Percentiles rank a stretch among this genome's conserved stretches.
phyloP scores from a whole-genome alignment of 1,140 invertebrate genomes.

The Sarcophaga bullata region DNA sequence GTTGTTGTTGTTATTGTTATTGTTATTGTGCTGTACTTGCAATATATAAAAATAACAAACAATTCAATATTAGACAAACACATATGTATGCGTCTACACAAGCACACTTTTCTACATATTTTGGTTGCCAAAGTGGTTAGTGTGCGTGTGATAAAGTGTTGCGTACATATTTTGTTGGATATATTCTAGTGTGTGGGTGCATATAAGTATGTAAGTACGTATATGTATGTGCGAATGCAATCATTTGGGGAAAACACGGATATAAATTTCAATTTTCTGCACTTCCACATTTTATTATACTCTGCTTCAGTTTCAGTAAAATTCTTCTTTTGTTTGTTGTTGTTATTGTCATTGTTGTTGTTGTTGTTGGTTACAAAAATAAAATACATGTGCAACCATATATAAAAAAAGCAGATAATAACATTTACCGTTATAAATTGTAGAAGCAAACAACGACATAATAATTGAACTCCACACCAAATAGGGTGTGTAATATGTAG shows the following conservation, averaged over 20 bases:
- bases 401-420: slow-evolving; percentile 16
- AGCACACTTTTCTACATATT: background rate
- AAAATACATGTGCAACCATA: slow-evolving; percentile 24
- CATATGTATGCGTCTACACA: background rate
- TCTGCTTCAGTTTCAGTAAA: slow-evolving; percentile 4
- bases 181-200: background rate
- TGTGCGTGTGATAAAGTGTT: too few relatives aligned
- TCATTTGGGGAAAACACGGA: slow-evolving; percentile 23
- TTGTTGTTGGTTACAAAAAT: slow-evolving; percentile 1
- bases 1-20: background rate
- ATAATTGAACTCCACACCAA: too few relatives aligned
- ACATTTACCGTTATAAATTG: slow-evolving; percentile 18
- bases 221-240: background rate
- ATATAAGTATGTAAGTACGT: background rate
- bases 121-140: too few relatives aligned
- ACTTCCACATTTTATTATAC: background rate
- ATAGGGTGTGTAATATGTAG: too few relatives aligned
- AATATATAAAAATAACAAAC: slow-evolving; percentile 21
- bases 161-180: background rate
- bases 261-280: slow-evolving; percentile 27
- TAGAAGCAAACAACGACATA: background rate
- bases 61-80: background rate
- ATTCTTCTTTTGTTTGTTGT: background rate
- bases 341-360: background rate
- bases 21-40: background rate